phyloP scores from a whole-genome alignment of 1,140 invertebrate genomes.

The Ceratina australensis region DNA sequence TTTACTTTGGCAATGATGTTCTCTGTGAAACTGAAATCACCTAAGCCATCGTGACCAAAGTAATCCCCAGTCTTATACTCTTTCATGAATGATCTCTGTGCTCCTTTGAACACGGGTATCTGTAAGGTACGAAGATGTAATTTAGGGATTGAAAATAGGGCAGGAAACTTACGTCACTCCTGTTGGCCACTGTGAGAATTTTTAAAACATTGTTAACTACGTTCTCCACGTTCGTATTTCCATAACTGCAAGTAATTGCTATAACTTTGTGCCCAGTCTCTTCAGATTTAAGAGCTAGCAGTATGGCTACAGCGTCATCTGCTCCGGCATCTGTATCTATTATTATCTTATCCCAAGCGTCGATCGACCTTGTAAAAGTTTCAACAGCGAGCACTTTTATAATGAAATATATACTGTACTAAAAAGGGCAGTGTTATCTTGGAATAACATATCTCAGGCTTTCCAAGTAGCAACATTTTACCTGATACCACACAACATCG shows the following conservation, averaged over 20 bases:
- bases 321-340: constrained; percentile 81
- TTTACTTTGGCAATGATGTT: constrained; percentile 65
- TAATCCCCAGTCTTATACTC: constrained; percentile 59
- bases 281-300: constrained; percentile 75
- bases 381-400: background rate
- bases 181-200: constrained; percentile 78
- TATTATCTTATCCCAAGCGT: constrained; percentile 71
- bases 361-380: background rate
- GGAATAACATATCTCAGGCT: too few relatives aligned
- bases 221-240: constrained; percentile 82
- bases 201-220: constrained; percentile 82
- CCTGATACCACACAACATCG: constrained; percentile 16
- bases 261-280: constrained; percentile 67
- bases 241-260: constrained; percentile 83
- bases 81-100: constrained; percentile 69
- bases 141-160: background rate
- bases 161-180: constrained; percentile 79
- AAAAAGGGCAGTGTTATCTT: background rate
- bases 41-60: constrained; percentile 80
- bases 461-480: constrained; percentile 13
- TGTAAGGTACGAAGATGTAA: constrained; percentile 49
- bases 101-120: constrained; percentile 79
- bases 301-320: constrained; percentile 81
- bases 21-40: constrained; percentile 76
- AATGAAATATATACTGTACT: background rate